Evolutionary conservation across 2,113 vertebrate species (phyloP), one percentile per base, ranked within the genome.

Genomic region (Sturnus vulgaris): DNA sequence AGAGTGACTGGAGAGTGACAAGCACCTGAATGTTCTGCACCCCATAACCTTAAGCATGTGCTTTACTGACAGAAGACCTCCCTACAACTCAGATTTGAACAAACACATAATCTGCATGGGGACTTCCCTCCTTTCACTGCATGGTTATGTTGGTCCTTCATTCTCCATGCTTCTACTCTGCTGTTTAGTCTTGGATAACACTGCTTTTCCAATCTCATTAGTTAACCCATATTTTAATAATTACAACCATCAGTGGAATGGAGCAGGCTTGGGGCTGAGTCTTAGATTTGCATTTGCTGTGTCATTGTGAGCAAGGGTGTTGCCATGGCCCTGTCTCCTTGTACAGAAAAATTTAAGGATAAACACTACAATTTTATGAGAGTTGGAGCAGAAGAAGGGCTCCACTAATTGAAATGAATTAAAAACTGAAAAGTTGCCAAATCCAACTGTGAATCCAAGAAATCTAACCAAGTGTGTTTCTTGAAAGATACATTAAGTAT

Each of bases 101-200:
- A 73, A 44, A 3, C 4, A 39, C 25, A 15, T 70, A 7, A 23
- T 52, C 44, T 86, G 3, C 0, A 0, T 37, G 35, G 21, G 44
- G 25, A 35, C n/a, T 69, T 76, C 20, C 15, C 50, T 72, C 63
- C 18, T 82, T 59, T 70, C 39, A 44, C 57, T 35, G 23, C 33
- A 13, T 2, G 1, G 19, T 61, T 82, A 20, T 52, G n/a, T 27
- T 69, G 50, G 59, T 44, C 50, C 63, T 85, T 82, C 22, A 23
- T 63, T 85, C 80, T 90, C 63, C 50, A 79, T 24, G n/a, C 30
- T 82, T 77, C 70, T 61, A 28, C 50, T 50, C 70, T 50, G 50
- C 35, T 70, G 11, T 52, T 76, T 59, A 66, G 70, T 66, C 70
- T 91, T 4, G 30, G 52, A 19, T 31, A 82, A 72, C 42, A 33